Percentiles rank a stretch among this genome's conserved stretches.
Conservation (phyloP, 2,888 invertebrate genomes). For the Empis stercorea region DNA sequence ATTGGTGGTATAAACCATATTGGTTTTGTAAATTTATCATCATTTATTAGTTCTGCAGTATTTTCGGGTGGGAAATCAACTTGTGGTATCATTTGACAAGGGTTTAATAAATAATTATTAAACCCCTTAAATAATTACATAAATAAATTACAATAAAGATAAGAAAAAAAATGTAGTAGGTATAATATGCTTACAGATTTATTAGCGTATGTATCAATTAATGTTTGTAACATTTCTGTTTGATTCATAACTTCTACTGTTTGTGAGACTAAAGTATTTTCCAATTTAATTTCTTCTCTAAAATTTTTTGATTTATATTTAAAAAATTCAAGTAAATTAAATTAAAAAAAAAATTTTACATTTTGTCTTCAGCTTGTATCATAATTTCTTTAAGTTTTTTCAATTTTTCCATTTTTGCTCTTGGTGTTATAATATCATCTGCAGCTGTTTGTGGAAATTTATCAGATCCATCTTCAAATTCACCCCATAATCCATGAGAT, state of each 20-base stretch:
- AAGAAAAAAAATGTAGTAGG: too few species aligned
- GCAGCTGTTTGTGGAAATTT: neutral
- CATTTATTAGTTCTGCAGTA: conserved; percentile 26
- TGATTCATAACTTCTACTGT: conserved; percentile 36
- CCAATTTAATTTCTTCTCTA: conserved; percentile 24
- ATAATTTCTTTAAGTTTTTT: neutral
- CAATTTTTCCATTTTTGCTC: neutral
- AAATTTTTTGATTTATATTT: neutral
- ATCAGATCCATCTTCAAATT: neutral
- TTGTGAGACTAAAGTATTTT: conserved; percentile 32
- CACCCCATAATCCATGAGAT: neutral
- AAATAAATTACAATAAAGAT: too few species aligned
- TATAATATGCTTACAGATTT: conserved; percentile 29
- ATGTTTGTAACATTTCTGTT: conserved; percentile 31
- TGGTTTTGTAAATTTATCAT: conserved; percentile 30
- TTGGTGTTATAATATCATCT: conserved; percentile 1
- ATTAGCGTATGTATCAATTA: conserved; percentile 33
- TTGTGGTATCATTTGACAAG: conserved; percentile 34
- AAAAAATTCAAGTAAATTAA: neutral
- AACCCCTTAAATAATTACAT: conserved; percentile 27
- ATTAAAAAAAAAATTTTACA: neutral
- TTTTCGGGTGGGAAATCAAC: conserved; percentile 33
- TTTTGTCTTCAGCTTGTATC: neutral
- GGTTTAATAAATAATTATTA: conserved; percentile 30
- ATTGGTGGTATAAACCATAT: conserved; percentile 32